These are phyloP conservation scores for Esox masquinongy DNA, from an alignment of 2,797 vertebrate species.

Conservation along the genomic window DNA sequence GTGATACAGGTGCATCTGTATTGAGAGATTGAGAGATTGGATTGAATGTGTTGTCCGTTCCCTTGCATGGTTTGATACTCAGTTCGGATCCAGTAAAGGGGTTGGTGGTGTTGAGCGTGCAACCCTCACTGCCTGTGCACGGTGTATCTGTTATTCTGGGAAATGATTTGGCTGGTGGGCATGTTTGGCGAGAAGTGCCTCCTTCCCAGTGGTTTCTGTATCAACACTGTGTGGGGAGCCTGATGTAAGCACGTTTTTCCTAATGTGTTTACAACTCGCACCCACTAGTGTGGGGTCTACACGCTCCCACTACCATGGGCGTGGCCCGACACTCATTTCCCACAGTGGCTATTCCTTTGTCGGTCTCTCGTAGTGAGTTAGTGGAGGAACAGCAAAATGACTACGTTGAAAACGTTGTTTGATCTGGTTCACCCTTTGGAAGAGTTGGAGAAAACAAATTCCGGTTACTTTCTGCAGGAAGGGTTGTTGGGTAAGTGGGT, in stretches of 20 bases:
- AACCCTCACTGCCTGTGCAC: slow-evolving; percentile 9
- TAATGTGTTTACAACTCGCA: neutral
- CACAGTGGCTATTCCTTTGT: neutral
- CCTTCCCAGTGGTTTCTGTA: neutral
- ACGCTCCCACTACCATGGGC: too few relatives aligned
- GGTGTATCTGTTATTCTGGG: slow-evolving; percentile 20
- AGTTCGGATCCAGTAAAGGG: slow-evolving; percentile 1
- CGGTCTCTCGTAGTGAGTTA: neutral
- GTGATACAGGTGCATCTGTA: too few relatives aligned
- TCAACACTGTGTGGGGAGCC: neutral
- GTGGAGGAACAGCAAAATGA: slow-evolving; percentile 5
- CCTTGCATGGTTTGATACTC: too few relatives aligned
- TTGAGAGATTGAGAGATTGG: too few relatives aligned
- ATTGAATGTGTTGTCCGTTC: too few relatives aligned
- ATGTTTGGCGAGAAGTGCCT: neutral
- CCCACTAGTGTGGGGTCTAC: neutral
- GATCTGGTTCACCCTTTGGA: neutral
- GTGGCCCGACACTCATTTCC: too few relatives aligned
- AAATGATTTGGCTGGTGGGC: slow-evolving; percentile 18
- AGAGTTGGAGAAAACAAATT: too few relatives aligned
- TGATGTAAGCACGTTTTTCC: neutral
- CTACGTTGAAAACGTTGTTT: neutral
- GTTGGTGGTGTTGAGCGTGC: slow-evolving; percentile 1
- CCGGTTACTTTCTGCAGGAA: slow-evolving; percentile 15
- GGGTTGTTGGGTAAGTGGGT: neutral